A percentile compares a stretch with the other conserved stretches of the same genome.
These are phyloP conservation scores for Thamnaconus septentrionalis DNA, from an alignment of 2,113 vertebrate genomes.

Conservation along the genomic window DNA sequence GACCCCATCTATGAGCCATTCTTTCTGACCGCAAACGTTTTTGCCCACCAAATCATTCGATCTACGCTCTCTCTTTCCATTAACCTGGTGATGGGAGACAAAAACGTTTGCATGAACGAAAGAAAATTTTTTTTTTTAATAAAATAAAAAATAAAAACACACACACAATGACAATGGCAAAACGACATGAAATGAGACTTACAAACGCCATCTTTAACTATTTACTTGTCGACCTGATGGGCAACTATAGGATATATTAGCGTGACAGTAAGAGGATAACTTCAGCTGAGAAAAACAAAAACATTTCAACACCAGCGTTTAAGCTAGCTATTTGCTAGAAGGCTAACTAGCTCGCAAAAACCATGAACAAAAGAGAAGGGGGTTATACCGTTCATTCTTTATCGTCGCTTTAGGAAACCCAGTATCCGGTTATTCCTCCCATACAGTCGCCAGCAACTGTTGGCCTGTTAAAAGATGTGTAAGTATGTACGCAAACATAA, in stretches of 20 bases:
- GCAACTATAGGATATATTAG: too few relatives aligned
- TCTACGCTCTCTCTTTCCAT: conserved; percentile 20
- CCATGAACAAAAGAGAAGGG: conserved; percentile 3
- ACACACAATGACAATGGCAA: neutral
- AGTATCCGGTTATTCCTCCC: neutral
- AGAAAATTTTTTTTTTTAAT: neutral
- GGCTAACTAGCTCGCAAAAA: conserved; percentile 33
- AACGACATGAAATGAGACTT: neutral
- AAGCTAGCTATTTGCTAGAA: conserved; percentile 15
- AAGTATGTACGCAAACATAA: neutral
- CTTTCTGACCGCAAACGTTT: conserved; percentile 60
- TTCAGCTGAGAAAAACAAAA: neutral
- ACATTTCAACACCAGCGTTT: neutral
- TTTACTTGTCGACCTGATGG: neutral
- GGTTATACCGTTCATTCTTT: conserved; percentile 39
- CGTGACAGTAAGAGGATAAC: neutral
- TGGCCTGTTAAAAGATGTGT: neutral
- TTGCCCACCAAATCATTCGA: conserved; percentile 28
- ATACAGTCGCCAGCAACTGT: neutral
- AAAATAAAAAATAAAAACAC: neutral
- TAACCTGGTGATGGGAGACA: conserved; percentile 49
- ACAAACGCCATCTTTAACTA: neutral
- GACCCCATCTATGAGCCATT: conserved; percentile 82
- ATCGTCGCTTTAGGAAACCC: conserved; percentile 2
- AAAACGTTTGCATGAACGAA: conserved; percentile 15